phyloP scores from a whole-genome alignment of 2,888 invertebrate species.

The Steinernema scapterisci region DNA sequence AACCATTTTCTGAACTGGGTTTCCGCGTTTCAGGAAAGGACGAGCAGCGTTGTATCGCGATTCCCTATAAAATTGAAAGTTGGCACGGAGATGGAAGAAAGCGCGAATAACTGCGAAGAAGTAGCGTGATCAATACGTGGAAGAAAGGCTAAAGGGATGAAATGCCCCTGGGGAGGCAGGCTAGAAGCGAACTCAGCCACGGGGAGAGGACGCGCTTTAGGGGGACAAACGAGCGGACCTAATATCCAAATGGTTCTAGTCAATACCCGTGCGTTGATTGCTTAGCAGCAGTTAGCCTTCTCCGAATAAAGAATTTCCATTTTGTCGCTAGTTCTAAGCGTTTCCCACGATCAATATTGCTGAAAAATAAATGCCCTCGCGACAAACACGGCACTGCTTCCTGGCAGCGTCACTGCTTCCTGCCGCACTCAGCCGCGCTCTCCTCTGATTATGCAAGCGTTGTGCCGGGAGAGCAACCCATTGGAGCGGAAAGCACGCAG shows the following conservation, averaged over 20 bases:
- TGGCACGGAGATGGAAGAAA: background rate
- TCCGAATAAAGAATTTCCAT: background rate
- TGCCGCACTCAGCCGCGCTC: too few relatives aligned
- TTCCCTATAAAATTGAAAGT: too few relatives aligned
- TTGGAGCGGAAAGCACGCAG: too few relatives aligned
- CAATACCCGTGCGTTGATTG: slow-evolving; percentile 13
- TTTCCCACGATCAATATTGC: slow-evolving; percentile 15
- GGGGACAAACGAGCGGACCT: background rate
- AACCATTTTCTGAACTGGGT: too few relatives aligned
- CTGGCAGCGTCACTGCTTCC: background rate
- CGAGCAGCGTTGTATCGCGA: too few relatives aligned
- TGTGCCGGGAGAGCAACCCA: too few relatives aligned
- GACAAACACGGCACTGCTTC: slow-evolving; percentile 6
- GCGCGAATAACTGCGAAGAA: slow-evolving; percentile 6
- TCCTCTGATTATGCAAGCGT: too few relatives aligned
- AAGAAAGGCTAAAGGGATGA: slow-evolving; percentile 13
- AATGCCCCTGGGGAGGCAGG: slow-evolving; percentile 17
- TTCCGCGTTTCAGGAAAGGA: too few relatives aligned
- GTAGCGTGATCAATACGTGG: slow-evolving; percentile 4
- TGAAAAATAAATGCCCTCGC: slow-evolving; percentile 14
- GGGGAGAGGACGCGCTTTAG: background rate
- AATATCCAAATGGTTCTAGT: slow-evolving; percentile 3
- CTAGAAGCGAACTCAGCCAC: background rate
- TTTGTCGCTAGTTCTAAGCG: background rate
- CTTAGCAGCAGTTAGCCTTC: background rate